These are phyloP conservation scores for Panopea generosa DNA, from an alignment of 2,888 invertebrate species.

Conservation along the genomic window DNA sequence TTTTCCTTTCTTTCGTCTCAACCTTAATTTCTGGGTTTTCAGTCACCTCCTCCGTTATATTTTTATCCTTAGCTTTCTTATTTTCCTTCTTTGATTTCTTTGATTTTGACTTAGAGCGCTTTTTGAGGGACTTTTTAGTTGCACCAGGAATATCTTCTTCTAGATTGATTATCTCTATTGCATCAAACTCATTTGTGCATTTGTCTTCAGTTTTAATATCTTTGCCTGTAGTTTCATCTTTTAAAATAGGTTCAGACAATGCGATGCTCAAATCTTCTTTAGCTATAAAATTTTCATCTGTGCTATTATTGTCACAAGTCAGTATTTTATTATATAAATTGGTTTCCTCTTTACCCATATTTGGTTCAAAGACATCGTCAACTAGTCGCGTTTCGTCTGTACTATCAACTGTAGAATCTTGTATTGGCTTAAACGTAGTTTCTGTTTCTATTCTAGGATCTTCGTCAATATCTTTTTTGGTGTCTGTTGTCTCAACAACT, in stretches of 20 bases:
- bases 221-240: background rate
- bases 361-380: conserved; percentile 22
- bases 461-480: no score
- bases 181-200: conserved; percentile 36
- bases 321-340: background rate
- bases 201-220: background rate
- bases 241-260: no score
- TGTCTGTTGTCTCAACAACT: background rate
- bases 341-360: background rate
- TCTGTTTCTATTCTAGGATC: no score
- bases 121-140: conserved; percentile 21
- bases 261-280: no score
- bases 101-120: conserved; percentile 15
- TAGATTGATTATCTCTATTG: conserved; percentile 19
- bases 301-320: no score
- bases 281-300: no score
- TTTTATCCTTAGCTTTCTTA: conserved; percentile 20
- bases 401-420: background rate
- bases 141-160: background rate
- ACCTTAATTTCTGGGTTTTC: background rate
- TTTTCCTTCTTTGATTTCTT: conserved; percentile 25
- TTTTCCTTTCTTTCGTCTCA: conserved; percentile 5
- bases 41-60: background rate
- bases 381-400: background rate
- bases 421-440: no score